Conservation (phyloP, 2,888 invertebrate species). For the Nowickia ferox region DNA sequence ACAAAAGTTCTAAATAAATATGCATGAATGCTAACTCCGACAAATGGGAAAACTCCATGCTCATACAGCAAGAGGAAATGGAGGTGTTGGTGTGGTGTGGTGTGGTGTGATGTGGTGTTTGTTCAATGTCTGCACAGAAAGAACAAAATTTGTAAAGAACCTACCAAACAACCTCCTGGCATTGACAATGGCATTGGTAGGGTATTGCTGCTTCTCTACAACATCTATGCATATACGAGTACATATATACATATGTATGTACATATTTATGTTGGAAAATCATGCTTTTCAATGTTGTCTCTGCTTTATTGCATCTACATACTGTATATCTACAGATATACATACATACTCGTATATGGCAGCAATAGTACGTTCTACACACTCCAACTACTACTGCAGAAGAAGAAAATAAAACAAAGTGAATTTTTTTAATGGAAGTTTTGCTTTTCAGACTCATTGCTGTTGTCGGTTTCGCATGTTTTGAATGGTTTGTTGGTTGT, state of each 20-base stretch:
- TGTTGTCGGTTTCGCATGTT: slow-evolving; percentile 48
- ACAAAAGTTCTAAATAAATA: slow-evolving; percentile 10
- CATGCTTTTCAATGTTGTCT: slow-evolving; percentile 61
- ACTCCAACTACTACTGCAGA: slow-evolving; percentile 14
- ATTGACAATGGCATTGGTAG: slow-evolving; percentile 74
- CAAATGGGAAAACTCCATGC: slow-evolving; percentile 48
- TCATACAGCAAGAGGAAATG: background rate
- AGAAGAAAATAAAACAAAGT: slow-evolving; percentile 7
- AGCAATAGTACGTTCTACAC: slow-evolving; percentile 42
- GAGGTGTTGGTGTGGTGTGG: background rate
- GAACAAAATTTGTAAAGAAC: slow-evolving; percentile 30
- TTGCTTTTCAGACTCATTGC: slow-evolving; percentile 28
- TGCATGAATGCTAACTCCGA: slow-evolving; percentile 18
- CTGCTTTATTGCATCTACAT: slow-evolving; percentile 60
- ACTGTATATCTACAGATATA: background rate
- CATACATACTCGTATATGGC: background rate
- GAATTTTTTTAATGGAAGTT: slow-evolving; percentile 39
- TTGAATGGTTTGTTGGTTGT: slow-evolving; percentile 43
- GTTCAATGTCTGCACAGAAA: slow-evolving; percentile 37
- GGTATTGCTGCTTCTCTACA: slow-evolving; percentile 21
- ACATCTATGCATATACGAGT: background rate
- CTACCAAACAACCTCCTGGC: slow-evolving; percentile 72
- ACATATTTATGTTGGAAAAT: slow-evolving; percentile 30
- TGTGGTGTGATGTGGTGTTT: slow-evolving; percentile 33
- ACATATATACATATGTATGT: too few species aligned